Percentiles rank a stretch among this genome's conserved stretches.
Evolutionary conservation across 2,797 vertebrate species (phyloP).

Genomic region (Sebastes kiyomatsui): DNA sequence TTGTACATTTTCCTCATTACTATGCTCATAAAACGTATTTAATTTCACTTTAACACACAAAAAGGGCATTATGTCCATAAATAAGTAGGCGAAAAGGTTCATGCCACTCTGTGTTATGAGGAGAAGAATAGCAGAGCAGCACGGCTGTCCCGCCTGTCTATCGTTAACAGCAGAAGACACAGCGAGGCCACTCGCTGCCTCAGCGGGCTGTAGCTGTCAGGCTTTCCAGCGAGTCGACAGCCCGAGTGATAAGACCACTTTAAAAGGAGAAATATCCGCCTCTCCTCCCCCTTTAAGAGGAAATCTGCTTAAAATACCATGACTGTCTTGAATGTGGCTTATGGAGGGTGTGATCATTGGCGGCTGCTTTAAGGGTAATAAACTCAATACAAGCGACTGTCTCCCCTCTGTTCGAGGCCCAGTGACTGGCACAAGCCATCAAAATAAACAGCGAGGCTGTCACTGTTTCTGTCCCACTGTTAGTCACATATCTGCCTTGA

Average conservation of each 20-base stretch:
- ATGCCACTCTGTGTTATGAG: conserved; percentile 70
- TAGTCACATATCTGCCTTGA: conserved; percentile 49
- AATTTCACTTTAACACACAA: conserved; percentile 56
- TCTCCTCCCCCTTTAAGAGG: conserved; percentile 69
- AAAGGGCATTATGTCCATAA: conserved; percentile 66
- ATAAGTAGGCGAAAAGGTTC: conserved; percentile 62
- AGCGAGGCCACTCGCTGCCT: conserved; percentile 55
- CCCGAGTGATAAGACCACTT: conserved; percentile 62
- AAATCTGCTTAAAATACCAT: conserved; percentile 78
- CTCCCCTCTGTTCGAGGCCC: conserved; percentile 55
- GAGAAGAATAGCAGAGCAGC: conserved; percentile 71
- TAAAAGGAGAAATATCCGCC: conserved; percentile 68
- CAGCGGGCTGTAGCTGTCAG: conserved; percentile 65
- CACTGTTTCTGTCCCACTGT: conserved; percentile 44
- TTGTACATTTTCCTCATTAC: background rate
- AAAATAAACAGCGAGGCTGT: conserved; percentile 60
- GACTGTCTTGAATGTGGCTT: conserved; percentile 72
- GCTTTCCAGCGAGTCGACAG: conserved; percentile 61
- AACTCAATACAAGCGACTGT: conserved; percentile 67
- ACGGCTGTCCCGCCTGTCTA: conserved; percentile 74
- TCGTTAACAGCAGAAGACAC: conserved; percentile 64
- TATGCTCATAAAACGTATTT: conserved; percentile 40
- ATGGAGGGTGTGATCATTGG: conserved; percentile 70
- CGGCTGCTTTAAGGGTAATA: conserved; percentile 67
- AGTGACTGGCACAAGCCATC: conserved; percentile 62